A percentile compares a stretch with the other conserved stretches of the same genome.
phyloP scores from a whole-genome alignment of 2,113 vertebrate genomes.

The Dromaius novaehollandiae region DNA sequence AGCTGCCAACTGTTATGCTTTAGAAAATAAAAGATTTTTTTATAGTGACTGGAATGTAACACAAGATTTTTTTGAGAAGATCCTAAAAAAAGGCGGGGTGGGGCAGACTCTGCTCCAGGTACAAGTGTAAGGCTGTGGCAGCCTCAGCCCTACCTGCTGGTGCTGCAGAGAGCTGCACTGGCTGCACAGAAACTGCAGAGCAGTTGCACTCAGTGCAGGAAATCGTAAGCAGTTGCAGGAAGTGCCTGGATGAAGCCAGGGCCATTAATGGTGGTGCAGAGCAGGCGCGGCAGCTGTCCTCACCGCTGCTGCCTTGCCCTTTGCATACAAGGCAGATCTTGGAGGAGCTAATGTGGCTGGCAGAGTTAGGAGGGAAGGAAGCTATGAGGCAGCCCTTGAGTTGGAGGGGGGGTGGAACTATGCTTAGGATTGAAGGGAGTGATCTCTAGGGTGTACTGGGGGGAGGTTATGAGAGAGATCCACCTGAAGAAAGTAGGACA shows the following conservation, averaged over 20 bases:
- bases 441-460: neutral
- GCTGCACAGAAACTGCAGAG: neutral
- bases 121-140: accelerated
- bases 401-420: neutral
- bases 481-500: neutral
- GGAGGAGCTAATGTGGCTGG: neutral
- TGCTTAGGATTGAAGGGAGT: neutral
- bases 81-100: no score
- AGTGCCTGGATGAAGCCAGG: neutral
- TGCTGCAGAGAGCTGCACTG: neutral
- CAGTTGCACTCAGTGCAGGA: neutral
- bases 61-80: neutral
- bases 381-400: no score
- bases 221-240: neutral
- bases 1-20: neutral
- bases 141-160: neutral
- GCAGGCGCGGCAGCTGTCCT: accelerated
- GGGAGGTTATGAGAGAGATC: neutral
- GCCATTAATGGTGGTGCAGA: accelerated
- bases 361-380: neutral
- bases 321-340: neutral
- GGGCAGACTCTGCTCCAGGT: neutral
- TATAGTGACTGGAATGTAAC: neutral
- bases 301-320: neutral
- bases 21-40: neutral